Evolutionary conservation across 2,113 vertebrate species (phyloP).

Genomic region (Rhea pennata): DNA sequence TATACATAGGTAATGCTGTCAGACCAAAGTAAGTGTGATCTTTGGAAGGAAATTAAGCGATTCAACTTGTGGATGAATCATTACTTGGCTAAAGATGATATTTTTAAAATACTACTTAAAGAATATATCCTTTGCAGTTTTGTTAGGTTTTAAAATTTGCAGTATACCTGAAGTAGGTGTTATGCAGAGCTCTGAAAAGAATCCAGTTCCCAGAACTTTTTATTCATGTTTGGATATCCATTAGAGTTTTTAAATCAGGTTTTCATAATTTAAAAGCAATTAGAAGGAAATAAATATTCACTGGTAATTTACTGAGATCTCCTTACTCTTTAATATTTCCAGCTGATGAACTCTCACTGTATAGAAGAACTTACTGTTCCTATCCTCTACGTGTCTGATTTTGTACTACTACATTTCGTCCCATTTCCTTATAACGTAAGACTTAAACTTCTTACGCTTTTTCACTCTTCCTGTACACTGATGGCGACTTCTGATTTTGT

Average conservation of each 20-base stretch:
- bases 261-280: not conserved
- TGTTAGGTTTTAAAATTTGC: not conserved
- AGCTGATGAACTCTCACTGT: not conserved
- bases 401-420: not conserved
- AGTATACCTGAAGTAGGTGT: not conserved
- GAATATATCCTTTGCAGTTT: not conserved
- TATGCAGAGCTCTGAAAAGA: not conserved
- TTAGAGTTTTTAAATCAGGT: not conserved
- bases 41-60: not conserved
- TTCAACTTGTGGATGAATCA: not conserved
- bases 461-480: not conserved
- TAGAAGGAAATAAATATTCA: not conserved
- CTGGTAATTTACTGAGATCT: not conserved
- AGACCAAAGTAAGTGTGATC: not conserved
- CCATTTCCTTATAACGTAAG: not conserved
- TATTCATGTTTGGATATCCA: fast-evolving
- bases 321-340: fast-evolving
- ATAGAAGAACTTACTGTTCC: not conserved
- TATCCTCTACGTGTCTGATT: not conserved
- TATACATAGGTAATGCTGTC: not conserved
- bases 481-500: not conserved
- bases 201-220: not conserved
- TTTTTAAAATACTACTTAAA: not conserved
- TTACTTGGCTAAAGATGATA: not conserved
- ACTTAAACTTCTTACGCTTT: not conserved